These are phyloP conservation scores for Zaprionus inermis DNA, from an alignment of 1,140 invertebrate species.

Conservation along the genomic window DNA sequence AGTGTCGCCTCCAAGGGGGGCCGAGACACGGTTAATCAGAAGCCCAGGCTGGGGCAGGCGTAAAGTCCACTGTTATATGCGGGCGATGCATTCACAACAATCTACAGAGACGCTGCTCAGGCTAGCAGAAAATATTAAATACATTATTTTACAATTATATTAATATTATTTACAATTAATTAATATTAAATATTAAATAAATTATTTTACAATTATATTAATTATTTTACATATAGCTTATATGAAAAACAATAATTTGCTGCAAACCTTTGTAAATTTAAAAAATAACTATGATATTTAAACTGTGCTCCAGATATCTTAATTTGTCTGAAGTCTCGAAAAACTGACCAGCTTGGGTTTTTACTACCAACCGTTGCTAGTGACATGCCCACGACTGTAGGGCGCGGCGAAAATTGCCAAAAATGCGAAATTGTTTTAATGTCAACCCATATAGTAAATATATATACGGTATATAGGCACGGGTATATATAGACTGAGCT, in stretches of 20 bases:
- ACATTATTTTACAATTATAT: not conserved
- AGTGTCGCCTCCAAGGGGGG: not conserved
- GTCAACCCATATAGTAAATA: constrained; percentile 42
- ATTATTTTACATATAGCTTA: no score
- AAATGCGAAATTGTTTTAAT: constrained; percentile 41
- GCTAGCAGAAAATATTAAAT: not conserved
- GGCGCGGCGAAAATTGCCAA: constrained; percentile 28
- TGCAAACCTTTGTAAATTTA: not conserved
- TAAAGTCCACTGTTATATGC: not conserved
- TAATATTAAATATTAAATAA: not conserved
- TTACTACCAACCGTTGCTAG: not conserved
- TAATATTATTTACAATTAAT: not conserved
- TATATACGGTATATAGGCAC: constrained; percentile 5
- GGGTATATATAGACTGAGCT: not conserved
- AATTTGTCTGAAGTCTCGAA: no score
- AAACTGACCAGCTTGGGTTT: no score
- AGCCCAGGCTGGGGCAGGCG: not conserved
- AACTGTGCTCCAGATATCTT: no score
- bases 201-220: no score
- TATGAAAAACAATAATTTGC: not conserved
- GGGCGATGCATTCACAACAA: not conserved
- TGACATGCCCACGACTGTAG: constrained; percentile 14
- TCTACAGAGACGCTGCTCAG: not conserved
- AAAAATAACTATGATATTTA: not conserved
- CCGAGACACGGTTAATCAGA: not conserved